Evolutionary conservation across 2,888 invertebrate species (phyloP).

Genomic region (Drosophila greeni): DNA sequence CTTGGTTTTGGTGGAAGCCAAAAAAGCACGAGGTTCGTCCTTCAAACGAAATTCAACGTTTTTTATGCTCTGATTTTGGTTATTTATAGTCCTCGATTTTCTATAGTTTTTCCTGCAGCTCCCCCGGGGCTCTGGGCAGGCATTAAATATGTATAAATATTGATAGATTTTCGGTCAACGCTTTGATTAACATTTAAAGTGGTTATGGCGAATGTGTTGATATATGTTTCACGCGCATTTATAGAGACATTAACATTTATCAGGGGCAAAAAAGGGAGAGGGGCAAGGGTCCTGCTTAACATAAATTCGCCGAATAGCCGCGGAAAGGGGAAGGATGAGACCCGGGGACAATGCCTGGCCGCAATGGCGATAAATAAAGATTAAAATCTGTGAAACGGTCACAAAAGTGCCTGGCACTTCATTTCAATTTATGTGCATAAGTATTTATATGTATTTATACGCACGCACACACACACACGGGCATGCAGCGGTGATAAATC

Average conservation of each 20-base stretch:
- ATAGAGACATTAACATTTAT: slow-evolving; percentile 62
- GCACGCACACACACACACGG: slow-evolving; percentile 6
- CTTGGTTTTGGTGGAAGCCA: slow-evolving; percentile 12
- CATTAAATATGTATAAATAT: slow-evolving; percentile 57
- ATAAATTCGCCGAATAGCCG: slow-evolving; percentile 36
- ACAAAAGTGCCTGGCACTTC: slow-evolving; percentile 69
- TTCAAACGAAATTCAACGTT: slow-evolving; percentile 23
- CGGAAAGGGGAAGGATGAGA: slow-evolving; percentile 17
- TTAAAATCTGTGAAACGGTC: slow-evolving; percentile 71
- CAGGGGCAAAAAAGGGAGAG: slow-evolving; percentile 2
- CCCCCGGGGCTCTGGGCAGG: slow-evolving; percentile 6
- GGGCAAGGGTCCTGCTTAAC: slow-evolving; percentile 47
- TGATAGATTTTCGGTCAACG: slow-evolving; percentile 21
- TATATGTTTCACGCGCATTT: slow-evolving; percentile 45
- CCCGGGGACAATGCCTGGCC: slow-evolving; percentile 23
- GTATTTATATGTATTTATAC: slow-evolving; percentile 34
- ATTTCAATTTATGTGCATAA: slow-evolving; percentile 68
- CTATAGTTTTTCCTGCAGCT: slow-evolving; percentile 7
- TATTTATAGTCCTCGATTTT: slow-evolving; percentile 28
- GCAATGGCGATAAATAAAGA: slow-evolving; percentile 67
- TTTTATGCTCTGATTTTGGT: slow-evolving; percentile 25
- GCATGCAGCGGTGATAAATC: slow-evolving; percentile 52
- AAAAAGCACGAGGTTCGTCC: slow-evolving; percentile 17
- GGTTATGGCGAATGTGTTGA: slow-evolving; percentile 36
- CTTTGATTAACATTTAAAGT: slow-evolving; percentile 39